These are phyloP conservation scores for Orchestia grillus DNA, from an alignment of 1,140 invertebrate species.

Conservation along the genomic window DNA sequence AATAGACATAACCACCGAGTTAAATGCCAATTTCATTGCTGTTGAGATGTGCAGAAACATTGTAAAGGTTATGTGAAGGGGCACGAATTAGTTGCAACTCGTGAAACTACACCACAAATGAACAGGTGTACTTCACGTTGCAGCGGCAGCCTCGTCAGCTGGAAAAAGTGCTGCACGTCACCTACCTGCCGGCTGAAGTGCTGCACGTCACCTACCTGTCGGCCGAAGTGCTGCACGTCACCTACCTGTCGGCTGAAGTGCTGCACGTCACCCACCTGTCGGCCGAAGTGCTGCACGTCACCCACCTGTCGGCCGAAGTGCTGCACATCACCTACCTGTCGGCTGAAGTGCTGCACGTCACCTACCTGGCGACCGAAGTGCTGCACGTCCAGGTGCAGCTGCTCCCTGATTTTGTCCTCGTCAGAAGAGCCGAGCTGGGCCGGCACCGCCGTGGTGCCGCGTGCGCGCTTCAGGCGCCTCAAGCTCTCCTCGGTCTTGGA, in stretches of 20 bases:
- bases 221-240: too few relatives aligned
- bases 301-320: too few relatives aligned
- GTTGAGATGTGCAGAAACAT: too few relatives aligned
- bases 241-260: too few relatives aligned
- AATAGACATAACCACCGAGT: too few relatives aligned
- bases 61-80: too few relatives aligned
- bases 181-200: conserved; percentile 12
- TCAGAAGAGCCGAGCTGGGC: neutral
- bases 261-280: too few relatives aligned
- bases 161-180: neutral
- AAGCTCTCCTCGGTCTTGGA: conserved; percentile 49
- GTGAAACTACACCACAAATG: neutral
- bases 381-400: conserved; percentile 39
- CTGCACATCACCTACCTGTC: neutral
- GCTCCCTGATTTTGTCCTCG: conserved; percentile 35
- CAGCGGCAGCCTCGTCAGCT: neutral
- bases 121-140: neutral
- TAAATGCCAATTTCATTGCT: too few relatives aligned
- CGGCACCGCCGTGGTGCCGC: neutral
- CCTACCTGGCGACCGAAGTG: conserved; percentile 2
- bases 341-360: neutral
- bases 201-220: neutral
- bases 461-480: conserved; percentile 30
- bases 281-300: too few relatives aligned
- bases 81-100: neutral